Base-by-base conservation (phyloP, 1,140 invertebrate genomes). In the Belonocnema kinseyi region DNA sequence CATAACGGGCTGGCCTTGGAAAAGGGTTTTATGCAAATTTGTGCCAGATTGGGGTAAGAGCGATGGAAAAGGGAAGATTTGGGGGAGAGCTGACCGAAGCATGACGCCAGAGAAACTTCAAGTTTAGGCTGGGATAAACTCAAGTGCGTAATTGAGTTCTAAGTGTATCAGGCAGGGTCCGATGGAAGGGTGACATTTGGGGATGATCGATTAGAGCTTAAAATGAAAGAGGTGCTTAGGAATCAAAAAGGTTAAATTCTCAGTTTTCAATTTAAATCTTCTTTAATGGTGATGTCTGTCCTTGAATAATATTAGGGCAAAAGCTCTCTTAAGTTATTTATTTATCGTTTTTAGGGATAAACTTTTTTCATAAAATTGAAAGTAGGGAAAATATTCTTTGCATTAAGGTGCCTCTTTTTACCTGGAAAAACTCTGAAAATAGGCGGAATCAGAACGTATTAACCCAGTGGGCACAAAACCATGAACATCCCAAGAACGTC, bases 1-100 rank as follows among this genome's bases (percentile, higher is more conserved):
- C 50, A 70, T 53, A 26, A 70, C 56, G 66, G 51, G 52, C 21
- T 54, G 40, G 53, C 33, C 56, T 77, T 50, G 50, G 56, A 17
- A 78, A 87, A 84, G 85, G 84, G 84, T 86, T 88, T 81, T 85
- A 86, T 87, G 86, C 83, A 89, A 89, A 89, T 89, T 82, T 78
- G 58, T 72, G 82, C 82, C 84, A 86, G 83, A 87, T 86, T 86
- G 83, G 83, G 77, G 70, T 33, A 53, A 79, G 77, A 19, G 74
- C 73, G 74, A 72, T 56, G 77, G 79, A 77, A 71, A 61, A 40
- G 71, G 54, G 40, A 76, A 70, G 52, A 72, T 51, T 72, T 72
- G 19, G 71, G 61, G 26, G 61, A 33, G 14, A 21, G 56, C 26
- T 66, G 61, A 66, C 61, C 61, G 61, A 46, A 46, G 33, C 61